Conservation (phyloP, 2,113 vertebrate species). For the Mystacornis crossleyi region DNA sequence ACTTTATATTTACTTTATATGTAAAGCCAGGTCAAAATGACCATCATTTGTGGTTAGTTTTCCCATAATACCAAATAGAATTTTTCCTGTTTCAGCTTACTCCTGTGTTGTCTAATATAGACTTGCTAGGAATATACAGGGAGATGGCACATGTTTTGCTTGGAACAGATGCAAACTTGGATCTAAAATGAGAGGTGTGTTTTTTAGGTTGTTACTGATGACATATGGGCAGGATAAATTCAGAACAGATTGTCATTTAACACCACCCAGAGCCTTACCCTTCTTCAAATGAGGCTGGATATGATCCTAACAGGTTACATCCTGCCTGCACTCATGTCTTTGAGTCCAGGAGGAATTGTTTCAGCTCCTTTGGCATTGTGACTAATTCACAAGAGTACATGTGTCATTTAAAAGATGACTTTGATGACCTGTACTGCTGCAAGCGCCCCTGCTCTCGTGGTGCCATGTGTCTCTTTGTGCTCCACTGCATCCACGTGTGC, state of each 20-base stretch:
- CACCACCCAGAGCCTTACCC: constrained; percentile 10
- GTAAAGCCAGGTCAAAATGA: neutral
- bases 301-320: neutral
- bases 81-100: neutral
- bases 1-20: neutral
- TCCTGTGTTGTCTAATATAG: neutral
- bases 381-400: neutral
- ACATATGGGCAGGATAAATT: constrained; percentile 59
- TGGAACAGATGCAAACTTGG: constrained; percentile 51
- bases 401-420: neutral
- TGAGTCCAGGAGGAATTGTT: neutral
- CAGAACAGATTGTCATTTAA: constrained; percentile 53
- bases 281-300: constrained; percentile 12
- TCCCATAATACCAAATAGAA: neutral
- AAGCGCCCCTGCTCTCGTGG: neutral
- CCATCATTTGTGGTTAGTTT: neutral
- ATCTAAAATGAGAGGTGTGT: constrained; percentile 58
- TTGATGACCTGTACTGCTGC: neutral
- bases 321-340: neutral
- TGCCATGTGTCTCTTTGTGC: neutral
- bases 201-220: constrained; percentile 49
- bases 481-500: fast-evolving
- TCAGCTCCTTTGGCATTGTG: neutral
- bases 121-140: neutral
- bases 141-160: constrained; percentile 26